Evolutionary conservation across 2,888 invertebrate species (phyloP).

Genomic region (Gasteruption jaculator): DNA sequence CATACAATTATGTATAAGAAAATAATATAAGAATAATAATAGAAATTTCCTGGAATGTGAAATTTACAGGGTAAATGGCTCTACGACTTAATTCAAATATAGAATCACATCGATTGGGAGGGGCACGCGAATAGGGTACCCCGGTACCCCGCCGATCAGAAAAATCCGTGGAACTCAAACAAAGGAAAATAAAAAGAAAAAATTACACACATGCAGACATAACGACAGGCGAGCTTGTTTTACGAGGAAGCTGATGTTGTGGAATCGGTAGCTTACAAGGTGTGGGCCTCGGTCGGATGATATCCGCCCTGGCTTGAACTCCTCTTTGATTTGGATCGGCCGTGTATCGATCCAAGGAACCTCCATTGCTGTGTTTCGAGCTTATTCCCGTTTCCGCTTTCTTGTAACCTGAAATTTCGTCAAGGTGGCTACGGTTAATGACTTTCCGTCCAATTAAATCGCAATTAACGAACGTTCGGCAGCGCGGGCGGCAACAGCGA

Average conservation of each 20-base stretch:
- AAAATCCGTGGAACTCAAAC: neutral
- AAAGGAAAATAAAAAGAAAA: slow-evolving; percentile 27
- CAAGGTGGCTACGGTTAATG: slow-evolving; percentile 24
- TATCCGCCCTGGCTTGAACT: slow-evolving; percentile 66
- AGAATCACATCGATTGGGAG: too few species aligned
- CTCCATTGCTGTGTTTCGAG: slow-evolving; percentile 52
- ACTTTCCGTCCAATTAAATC: too few species aligned
- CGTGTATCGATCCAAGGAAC: slow-evolving; percentile 64
- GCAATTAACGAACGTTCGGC: too few species aligned
- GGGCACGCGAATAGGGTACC: too few species aligned
- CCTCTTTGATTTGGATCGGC: slow-evolving; percentile 75
- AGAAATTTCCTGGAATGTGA: too few species aligned
- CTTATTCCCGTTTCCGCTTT: slow-evolving; percentile 45
- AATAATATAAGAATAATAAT: too few species aligned
- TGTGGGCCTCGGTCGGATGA: slow-evolving; percentile 69
- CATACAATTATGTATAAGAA: too few species aligned
- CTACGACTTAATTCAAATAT: too few species aligned
- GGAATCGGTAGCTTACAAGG: slow-evolving; percentile 57
- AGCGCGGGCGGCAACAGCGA: too few species aligned
- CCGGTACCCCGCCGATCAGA: too few species aligned
- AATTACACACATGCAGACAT: slow-evolving; percentile 49
- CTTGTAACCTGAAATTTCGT: slow-evolving; percentile 46
- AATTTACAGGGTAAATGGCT: too few species aligned
- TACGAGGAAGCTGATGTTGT: slow-evolving; percentile 45
- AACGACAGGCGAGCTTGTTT: slow-evolving; percentile 46